Evolutionary conservation across 2,113 vertebrate species (phyloP).

Genomic region (Diphyllodes magnificus): DNA sequence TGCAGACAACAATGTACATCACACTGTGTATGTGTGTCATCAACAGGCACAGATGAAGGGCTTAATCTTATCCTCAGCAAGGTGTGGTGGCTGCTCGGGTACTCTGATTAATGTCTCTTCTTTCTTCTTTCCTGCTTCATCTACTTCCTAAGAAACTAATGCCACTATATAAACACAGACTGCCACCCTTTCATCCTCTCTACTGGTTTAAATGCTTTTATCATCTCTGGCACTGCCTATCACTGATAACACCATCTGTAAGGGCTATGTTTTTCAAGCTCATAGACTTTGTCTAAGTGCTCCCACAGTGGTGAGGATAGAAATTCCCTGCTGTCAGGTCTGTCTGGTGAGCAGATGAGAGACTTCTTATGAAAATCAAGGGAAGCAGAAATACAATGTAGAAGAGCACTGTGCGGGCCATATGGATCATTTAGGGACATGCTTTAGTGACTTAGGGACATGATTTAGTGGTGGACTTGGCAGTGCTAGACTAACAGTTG

Average conservation of each 20-base stretch:
- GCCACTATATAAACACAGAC: not conserved
- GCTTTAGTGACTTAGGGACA: not conserved
- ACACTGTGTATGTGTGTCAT: not conserved
- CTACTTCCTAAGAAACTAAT: not conserved
- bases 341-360: constrained; percentile 8
- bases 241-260: not conserved
- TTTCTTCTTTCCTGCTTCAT: not conserved
- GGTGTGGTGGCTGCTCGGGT: not conserved
- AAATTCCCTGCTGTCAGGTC: not conserved
- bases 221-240: not conserved
- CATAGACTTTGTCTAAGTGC: not conserved
- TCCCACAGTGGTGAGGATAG: not conserved
- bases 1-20: not conserved
- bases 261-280: not conserved
- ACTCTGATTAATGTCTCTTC: not conserved
- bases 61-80: not conserved
- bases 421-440: not conserved
- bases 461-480: not conserved
- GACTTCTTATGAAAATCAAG: not conserved
- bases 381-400: not conserved
- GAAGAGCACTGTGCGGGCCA: not conserved
- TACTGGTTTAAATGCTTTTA: not conserved
- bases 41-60: not conserved
- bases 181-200: not conserved
- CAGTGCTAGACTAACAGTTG: not conserved